These are phyloP conservation scores for Styela clava DNA, from an alignment of 23 tunicate genomes.

Conservation along the genomic window DNA sequence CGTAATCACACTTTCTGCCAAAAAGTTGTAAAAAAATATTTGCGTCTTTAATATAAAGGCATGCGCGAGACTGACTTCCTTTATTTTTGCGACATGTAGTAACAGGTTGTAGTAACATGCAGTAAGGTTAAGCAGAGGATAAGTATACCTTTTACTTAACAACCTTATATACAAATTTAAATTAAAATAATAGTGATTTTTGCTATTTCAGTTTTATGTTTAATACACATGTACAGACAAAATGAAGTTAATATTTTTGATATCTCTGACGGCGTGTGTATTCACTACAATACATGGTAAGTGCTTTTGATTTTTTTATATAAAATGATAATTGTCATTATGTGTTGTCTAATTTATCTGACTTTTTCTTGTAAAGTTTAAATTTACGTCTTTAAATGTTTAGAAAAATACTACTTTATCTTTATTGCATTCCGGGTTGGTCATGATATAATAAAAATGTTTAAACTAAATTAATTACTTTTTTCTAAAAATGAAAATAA, in stretches of 20 bases:
- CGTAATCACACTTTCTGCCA: neutral
- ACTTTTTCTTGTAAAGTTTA: neutral
- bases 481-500: neutral
- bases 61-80: neutral
- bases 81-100: too few species aligned
- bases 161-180: neutral
- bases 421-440: too few species aligned
- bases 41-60: neutral
- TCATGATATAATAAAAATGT: too few species aligned
- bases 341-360: too few species aligned
- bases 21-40: too few species aligned
- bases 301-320: neutral
- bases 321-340: neutral
- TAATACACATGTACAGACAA: neutral
- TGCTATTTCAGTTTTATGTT: neutral
- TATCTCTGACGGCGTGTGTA: neutral
- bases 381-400: neutral
- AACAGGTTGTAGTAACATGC: neutral
- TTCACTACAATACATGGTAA: neutral
- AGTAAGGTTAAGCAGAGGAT: neutral
- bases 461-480: neutral
- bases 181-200: too few species aligned
- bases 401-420: too few species aligned
- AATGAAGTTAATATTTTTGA: neutral
- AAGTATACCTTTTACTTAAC: neutral